Conservation (phyloP, 2,113 vertebrate species). For the Corynorhinus townsendii region DNA sequence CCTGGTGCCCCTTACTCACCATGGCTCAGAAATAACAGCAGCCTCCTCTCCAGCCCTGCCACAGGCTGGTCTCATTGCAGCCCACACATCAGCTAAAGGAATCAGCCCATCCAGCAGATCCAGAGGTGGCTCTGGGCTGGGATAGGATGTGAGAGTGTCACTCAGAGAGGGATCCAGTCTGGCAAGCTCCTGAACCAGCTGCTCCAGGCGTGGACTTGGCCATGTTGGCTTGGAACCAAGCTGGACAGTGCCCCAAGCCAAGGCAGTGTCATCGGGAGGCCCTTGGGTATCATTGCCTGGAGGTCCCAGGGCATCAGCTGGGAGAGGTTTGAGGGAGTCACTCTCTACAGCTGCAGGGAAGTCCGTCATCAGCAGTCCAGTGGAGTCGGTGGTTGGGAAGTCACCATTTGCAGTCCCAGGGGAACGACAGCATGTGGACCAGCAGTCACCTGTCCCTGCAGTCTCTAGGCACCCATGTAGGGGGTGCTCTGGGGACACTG, state of each 20-base stretch:
- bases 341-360: background rate
- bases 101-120: slow-evolving; percentile 94
- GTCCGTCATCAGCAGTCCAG: background rate
- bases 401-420: slow-evolving; percentile 30
- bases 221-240: background rate
- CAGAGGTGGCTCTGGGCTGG: slow-evolving; percentile 85
- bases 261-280: background rate
- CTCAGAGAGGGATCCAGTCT: slow-evolving; percentile 86
- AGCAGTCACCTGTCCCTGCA: background rate
- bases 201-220: slow-evolving; percentile 76
- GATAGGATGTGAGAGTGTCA: slow-evolving; percentile 81
- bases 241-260: slow-evolving; percentile 24
- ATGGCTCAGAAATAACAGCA: background rate
- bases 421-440: background rate
- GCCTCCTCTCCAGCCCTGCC: slow-evolving; percentile 30
- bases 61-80: slow-evolving; percentile 79
- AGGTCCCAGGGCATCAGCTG: background rate
- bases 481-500: background rate
- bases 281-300: background rate
- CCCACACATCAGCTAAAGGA: slow-evolving; percentile 79
- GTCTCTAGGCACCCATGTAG: background rate
- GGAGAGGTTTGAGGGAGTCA: slow-evolving; percentile 22
- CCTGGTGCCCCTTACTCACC: slow-evolving; percentile 60
- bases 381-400: background rate
- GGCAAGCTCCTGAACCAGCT: slow-evolving; percentile 85